Evolutionary conservation across 2,797 vertebrate species (phyloP).

Genomic region (Centropyge bicolor): DNA sequence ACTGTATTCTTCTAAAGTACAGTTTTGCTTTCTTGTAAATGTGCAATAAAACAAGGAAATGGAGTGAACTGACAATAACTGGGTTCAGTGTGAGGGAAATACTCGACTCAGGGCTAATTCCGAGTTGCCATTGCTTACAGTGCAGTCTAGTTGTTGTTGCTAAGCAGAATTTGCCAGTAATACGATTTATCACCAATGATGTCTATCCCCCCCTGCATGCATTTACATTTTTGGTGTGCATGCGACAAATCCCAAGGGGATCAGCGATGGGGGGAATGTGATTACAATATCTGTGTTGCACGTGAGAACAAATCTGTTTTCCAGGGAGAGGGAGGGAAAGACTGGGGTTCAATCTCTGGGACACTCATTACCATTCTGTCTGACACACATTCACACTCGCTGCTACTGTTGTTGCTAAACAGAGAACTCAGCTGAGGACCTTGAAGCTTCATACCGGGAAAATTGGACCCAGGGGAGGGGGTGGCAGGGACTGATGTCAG

Average conservation of each 20-base stretch:
- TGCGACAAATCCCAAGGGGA: constrained; percentile 60
- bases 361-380: constrained; percentile 75
- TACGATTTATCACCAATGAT: constrained; percentile 78
- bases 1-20: constrained; percentile 56
- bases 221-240: constrained; percentile 72
- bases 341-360: constrained; percentile 68
- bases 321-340: constrained; percentile 36
- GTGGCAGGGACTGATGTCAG: constrained; percentile 71
- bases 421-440: constrained; percentile 79
- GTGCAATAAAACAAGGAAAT: constrained; percentile 74
- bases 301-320: constrained; percentile 74
- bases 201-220: constrained; percentile 55
- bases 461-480: constrained; percentile 79
- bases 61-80: constrained; percentile 58
- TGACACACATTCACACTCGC: constrained; percentile 69
- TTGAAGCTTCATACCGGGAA: constrained; percentile 74
- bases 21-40: constrained; percentile 74
- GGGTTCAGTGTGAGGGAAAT: constrained; percentile 46
- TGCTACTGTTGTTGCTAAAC: constrained; percentile 73
- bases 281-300: constrained; percentile 74
- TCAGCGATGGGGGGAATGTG: constrained; percentile 40
- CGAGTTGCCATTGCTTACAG: constrained; percentile 65
- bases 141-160: constrained; percentile 73
- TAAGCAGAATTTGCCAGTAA: constrained; percentile 73
- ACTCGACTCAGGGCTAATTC: constrained; percentile 58